These are phyloP conservation scores for Rhadinocentrus ornatus DNA, from an alignment of 2,797 vertebrate species.

Conservation along the genomic window DNA sequence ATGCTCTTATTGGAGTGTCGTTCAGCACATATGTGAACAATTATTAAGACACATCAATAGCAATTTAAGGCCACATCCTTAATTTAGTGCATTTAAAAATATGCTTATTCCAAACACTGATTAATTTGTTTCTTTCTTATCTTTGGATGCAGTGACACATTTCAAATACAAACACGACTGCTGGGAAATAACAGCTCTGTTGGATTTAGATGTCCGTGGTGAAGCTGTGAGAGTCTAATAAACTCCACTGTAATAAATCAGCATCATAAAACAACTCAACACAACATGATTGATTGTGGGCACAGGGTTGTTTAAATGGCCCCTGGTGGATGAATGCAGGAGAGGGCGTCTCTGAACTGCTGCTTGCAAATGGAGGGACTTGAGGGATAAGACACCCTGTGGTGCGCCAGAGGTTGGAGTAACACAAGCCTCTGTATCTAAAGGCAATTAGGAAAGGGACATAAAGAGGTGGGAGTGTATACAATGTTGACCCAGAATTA, in stretches of 20 bases:
- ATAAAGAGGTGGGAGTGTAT: not conserved
- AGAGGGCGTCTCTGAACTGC: slow-evolving; percentile 7
- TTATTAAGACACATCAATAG: slow-evolving; percentile 6
- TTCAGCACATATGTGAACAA: slow-evolving; percentile 2
- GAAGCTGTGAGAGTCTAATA: slow-evolving; percentile 45
- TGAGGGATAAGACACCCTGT: slow-evolving; percentile 26
- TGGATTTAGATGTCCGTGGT: slow-evolving; percentile 43
- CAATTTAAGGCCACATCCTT: slow-evolving; percentile 5
- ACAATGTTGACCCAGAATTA: slow-evolving; percentile 10
- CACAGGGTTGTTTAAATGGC: slow-evolving; percentile 28
- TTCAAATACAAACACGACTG: slow-evolving; percentile 7
- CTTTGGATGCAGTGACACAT: slow-evolving; percentile 1
- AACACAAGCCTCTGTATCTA: slow-evolving; percentile 47
- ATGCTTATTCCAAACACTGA: not conserved
- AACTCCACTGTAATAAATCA: slow-evolving; percentile 51
- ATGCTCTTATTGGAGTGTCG: slow-evolving; percentile 12
- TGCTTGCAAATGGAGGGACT: slow-evolving; percentile 1
- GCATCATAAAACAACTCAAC: slow-evolving; percentile 51
- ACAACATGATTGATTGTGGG: slow-evolving; percentile 55
- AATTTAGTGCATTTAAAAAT: not conserved
- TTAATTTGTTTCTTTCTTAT: not conserved
- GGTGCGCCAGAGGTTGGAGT: slow-evolving; percentile 16
- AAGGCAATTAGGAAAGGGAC: slow-evolving; percentile 39
- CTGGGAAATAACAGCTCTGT: slow-evolving; percentile 48
- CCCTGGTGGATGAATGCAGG: slow-evolving; percentile 6